phyloP scores from a whole-genome alignment of 2,888 invertebrate genomes.

The Ichneumoninae sp. region DNA sequence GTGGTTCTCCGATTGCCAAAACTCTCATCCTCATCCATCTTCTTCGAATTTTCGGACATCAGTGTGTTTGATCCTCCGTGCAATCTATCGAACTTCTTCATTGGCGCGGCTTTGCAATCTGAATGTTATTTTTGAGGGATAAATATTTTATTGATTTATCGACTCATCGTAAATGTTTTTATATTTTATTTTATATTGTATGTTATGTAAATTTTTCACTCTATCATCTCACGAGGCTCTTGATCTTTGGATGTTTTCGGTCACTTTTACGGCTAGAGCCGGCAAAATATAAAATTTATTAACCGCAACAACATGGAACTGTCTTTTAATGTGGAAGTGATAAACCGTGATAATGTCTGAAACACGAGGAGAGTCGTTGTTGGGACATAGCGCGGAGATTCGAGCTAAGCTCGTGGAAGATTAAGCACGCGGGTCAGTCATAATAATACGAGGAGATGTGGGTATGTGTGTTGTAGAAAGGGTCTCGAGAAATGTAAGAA shows the following conservation, averaged over 20 bases:
- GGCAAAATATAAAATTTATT: not conserved
- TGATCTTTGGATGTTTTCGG: not conserved
- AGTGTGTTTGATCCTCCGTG: not conserved
- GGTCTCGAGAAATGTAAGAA: not conserved
- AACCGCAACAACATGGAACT: not conserved
- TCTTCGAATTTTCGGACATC: constrained; percentile 3
- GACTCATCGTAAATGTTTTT: not conserved
- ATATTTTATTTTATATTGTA: not conserved
- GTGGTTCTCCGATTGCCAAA: constrained; percentile 69
- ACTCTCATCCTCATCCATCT: constrained; percentile 56
- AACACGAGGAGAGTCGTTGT: constrained; percentile 12
- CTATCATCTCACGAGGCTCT: not conserved
- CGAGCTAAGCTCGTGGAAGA: constrained; percentile 15
- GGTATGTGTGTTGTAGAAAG: constrained; percentile 1
- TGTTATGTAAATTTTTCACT: not conserved
- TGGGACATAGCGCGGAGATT: not conserved
- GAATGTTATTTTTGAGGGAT: not conserved
- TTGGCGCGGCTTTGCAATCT: not conserved
- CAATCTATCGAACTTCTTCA: not conserved
- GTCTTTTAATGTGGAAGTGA: constrained; percentile 24
- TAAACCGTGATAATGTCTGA: constrained; percentile 23
- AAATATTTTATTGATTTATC: not conserved
- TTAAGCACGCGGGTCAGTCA: constrained; percentile 5
- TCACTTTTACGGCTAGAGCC: not conserved
- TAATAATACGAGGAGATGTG: constrained; percentile 13